A percentile compares a stretch with the other conserved stretches of the same genome.
phyloP scores from a whole-genome alignment of 2,797 vertebrate genomes.

The Enteromius trimaculatus region DNA sequence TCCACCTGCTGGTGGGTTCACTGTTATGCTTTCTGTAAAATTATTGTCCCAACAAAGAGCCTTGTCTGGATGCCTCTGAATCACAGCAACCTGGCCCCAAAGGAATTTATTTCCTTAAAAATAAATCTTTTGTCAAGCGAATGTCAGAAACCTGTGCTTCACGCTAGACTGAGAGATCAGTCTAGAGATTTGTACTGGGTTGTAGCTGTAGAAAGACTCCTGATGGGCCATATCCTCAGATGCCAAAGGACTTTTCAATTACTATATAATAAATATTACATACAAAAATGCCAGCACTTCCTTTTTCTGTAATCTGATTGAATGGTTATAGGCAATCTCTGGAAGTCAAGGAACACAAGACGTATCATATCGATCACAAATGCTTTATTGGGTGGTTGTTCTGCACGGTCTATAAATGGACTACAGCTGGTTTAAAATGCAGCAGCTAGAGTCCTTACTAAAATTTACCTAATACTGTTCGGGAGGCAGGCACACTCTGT shows the following conservation, averaged over 20 bases:
- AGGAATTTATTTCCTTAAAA: conserved; percentile 24
- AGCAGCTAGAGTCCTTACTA: too few species aligned
- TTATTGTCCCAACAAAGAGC: conserved; percentile 16
- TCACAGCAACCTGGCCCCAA: conserved; percentile 15
- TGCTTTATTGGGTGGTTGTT: too few species aligned
- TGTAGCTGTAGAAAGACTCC: background rate
- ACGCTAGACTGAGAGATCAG: background rate
- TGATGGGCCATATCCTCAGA: background rate
- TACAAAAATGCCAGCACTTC: background rate
- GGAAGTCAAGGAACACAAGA: background rate
- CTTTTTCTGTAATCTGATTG: background rate
- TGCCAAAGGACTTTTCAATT: background rate
- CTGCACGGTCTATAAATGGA: too few species aligned
- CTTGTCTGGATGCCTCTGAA: conserved; percentile 25
- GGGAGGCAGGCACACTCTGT: too few species aligned
- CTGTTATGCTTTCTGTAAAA: conserved; percentile 19
- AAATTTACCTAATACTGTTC: too few species aligned
- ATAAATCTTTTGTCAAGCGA: conserved; percentile 22
- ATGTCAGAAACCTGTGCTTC: conserved; percentile 16
- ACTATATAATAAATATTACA: background rate
- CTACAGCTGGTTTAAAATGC: too few species aligned
- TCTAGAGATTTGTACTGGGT: conserved; percentile 3
- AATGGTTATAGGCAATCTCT: background rate
- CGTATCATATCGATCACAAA: too few species aligned
- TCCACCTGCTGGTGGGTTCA: background rate